Evolutionary conservation across 1,140 invertebrate genomes (phyloP), one percentile per base, ranked within the genome.

Genomic region (Calephelis virginiensis): DNA sequence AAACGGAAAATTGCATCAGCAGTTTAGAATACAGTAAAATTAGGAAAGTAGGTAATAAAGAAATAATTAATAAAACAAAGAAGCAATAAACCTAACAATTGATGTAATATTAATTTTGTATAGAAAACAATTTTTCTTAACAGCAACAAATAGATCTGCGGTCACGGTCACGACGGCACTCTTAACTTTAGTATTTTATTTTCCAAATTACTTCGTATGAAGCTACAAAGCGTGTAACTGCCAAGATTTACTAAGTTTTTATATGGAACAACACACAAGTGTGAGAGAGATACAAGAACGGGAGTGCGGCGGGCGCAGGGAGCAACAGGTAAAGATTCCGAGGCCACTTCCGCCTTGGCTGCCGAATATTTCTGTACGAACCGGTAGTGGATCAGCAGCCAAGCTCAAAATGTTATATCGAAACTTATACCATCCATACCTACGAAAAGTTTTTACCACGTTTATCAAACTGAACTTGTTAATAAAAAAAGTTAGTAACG

Each of bases 281-380:
- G 37, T 70, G 71, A 83, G 74, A 70, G 85, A 78, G 80, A 81
- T 46, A 64, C 68, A 68, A 69, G 79, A 67, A 64, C 69, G 78
- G 74, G 86, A 81, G 74, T 63, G 82, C 74, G 78, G 83, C 78
- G 86, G 86, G 86, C 79, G 86, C 86, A 89, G 86, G 86, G 89
- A 89, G 89, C 89, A 91, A 91, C 89, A 91, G 89, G 86, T 91
- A 91, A 89, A 91, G 89, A 91, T 91, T 89, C 89, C 89, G 89
- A 91, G 89, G 86, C 86, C 89, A 91, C 89, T 91, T 91, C 89
- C 89, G 89, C 86, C 89, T 91, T 89, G 80, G 86, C 86, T 89
- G 89, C 86, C 89, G 86, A 91, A 91, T 91, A 91, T 91, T 89
- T 91, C 86, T 91, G 86, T 89, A 87, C 82, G 82, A 90, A 91